A percentile compares a stretch with the other conserved stretches of the same genome.
phyloP scores from a whole-genome alignment of 1,140 invertebrate genomes.

The Megathymus violae region DNA sequence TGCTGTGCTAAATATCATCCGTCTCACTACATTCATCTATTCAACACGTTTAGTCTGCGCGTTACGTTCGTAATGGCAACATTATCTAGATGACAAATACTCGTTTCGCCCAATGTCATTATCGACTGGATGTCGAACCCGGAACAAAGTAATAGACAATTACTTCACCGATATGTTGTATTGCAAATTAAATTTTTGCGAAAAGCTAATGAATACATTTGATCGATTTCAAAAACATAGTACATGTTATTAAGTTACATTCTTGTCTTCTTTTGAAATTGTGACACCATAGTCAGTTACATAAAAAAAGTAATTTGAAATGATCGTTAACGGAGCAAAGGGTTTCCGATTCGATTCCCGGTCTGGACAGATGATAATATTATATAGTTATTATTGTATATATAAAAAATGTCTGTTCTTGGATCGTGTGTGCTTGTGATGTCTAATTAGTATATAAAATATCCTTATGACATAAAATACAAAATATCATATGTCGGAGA shows the following conservation, averaged over 20 bases:
- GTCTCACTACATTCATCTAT: neutral
- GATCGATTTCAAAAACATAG: conserved; percentile 1
- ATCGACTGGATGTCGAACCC: conserved; percentile 24
- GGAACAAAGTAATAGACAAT: conserved; percentile 27
- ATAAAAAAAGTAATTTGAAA: too few species aligned
- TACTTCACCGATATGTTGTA: conserved; percentile 15
- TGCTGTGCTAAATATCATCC: neutral
- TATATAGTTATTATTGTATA: too few species aligned
- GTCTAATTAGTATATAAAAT: too few species aligned
- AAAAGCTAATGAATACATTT: neutral
- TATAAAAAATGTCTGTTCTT: too few species aligned
- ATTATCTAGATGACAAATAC: conserved; percentile 28
- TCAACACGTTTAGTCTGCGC: neutral
- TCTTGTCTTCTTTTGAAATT: neutral
- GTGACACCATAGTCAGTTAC: neutral
- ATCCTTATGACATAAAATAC: too few species aligned
- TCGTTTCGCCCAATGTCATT: conserved; percentile 25
- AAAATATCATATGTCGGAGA: too few species aligned
- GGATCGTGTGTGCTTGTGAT: too few species aligned
- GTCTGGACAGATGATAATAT: too few species aligned
- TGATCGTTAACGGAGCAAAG: too few species aligned
- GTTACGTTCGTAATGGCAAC: conserved; percentile 1
- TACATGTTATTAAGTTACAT: neutral
- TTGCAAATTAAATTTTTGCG: conserved; percentile 10
- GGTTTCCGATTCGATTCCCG: too few species aligned